Percentiles rank a stretch among this genome's conserved stretches.
Evolutionary conservation across 2,113 vertebrate genomes (phyloP).

Genomic region (Chloropsis cyanopogon): DNA sequence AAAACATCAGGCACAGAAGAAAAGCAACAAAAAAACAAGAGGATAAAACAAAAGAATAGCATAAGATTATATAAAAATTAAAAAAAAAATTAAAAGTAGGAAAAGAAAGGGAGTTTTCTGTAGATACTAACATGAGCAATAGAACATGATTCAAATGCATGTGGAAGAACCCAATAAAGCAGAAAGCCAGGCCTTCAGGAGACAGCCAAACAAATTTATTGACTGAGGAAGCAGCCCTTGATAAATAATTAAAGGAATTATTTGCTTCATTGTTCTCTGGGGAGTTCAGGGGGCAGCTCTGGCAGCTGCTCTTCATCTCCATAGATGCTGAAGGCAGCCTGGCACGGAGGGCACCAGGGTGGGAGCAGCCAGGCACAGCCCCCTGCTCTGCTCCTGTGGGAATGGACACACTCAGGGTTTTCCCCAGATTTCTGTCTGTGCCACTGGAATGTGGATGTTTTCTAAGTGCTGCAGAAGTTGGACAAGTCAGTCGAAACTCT

Average conservation of each 20-base stretch:
- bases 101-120: background rate
- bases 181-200: slow-evolving; percentile 40
- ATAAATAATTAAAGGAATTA: slow-evolving; percentile 72
- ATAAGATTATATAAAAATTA: background rate
- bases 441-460: background rate
- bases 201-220: slow-evolving; percentile 62
- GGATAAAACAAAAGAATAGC: background rate
- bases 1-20: background rate
- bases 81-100: background rate
- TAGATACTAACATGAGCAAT: slow-evolving; percentile 12
- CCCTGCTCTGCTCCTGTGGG: fast-evolving
- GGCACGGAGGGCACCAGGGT: background rate
- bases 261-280: slow-evolving; percentile 66
- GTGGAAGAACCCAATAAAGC: slow-evolving; percentile 24
- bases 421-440: background rate
- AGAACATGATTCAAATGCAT: background rate
- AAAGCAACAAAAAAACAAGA: background rate
- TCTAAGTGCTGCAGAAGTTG: background rate
- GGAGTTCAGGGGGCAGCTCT: slow-evolving; percentile 55
- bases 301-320: slow-evolving; percentile 16
- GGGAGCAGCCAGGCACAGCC: background rate
- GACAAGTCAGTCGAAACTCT: background rate
- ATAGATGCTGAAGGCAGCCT: background rate
- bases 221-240: slow-evolving; percentile 60
- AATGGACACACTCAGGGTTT: background rate